phyloP scores from a whole-genome alignment of 2,113 vertebrate species.

The Cepphus grylle region DNA sequence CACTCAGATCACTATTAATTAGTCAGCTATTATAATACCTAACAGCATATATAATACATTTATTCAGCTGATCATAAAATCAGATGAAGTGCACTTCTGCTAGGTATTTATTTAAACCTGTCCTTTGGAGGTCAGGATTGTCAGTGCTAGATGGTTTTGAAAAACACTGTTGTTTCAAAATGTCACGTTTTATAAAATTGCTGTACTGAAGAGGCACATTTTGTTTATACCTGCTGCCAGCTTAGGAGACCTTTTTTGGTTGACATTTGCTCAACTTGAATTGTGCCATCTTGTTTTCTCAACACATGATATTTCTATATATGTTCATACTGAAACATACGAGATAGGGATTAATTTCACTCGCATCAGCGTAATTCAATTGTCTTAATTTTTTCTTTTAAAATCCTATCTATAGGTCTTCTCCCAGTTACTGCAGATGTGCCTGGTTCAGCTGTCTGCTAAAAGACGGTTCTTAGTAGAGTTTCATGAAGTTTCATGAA shows the following conservation, averaged over 20 bases:
- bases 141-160: not conserved
- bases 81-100: not conserved
- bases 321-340: not conserved
- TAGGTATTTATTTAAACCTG: not conserved
- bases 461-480: not conserved
- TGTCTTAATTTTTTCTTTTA: not conserved
- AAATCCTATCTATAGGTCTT: not conserved
- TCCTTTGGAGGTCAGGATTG: not conserved
- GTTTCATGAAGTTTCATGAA: not conserved
- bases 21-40: not conserved
- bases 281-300: not conserved
- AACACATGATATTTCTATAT: not conserved
- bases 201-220: not conserved
- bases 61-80: not conserved
- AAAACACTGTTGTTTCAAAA: not conserved
- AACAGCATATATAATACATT: not conserved
- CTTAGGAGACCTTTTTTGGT: not conserved
- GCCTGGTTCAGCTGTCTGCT: not conserved
- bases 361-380: no score
- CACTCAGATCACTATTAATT: slow-evolving; percentile 45
- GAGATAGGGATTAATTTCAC: not conserved
- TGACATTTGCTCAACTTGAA: not conserved
- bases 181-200: fast-evolving
- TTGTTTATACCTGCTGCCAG: not conserved
- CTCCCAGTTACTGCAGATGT: not conserved